A percentile compares a stretch with the other conserved stretches of the same genome.
These are phyloP conservation scores for Dendronephthya gigantea DNA, from an alignment of 64 coral and sea anemone species.

Conservation along the genomic window DNA sequence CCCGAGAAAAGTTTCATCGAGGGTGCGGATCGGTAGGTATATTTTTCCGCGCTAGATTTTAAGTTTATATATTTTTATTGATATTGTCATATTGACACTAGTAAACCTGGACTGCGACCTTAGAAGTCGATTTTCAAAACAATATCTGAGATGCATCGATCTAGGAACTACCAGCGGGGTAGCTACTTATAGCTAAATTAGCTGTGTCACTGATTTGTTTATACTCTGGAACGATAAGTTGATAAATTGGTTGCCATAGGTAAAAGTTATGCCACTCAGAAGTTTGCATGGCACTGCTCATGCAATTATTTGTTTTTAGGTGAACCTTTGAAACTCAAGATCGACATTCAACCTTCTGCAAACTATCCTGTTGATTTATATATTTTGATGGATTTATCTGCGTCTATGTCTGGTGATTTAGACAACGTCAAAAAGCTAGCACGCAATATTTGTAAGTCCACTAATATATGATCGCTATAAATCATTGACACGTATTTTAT, in stretches of 20 bases:
- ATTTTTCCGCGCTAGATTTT: neutral
- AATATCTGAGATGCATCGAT: no score
- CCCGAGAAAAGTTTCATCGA: neutral
- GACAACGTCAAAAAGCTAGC: slow-evolving; percentile 48
- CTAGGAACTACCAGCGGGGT: no score
- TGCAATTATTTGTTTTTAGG: slow-evolving; percentile 17
- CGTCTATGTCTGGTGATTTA: slow-evolving; percentile 77
- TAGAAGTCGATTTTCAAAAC: no score
- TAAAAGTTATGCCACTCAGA: neutral
- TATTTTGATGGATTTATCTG: slow-evolving; percentile 94
- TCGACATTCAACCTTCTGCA: slow-evolving; percentile 68
- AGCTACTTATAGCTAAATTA: no score
- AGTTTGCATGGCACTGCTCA: neutral
- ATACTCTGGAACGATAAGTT: no score
- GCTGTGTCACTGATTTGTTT: no score
- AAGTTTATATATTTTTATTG: no score
- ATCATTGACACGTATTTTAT: neutral
- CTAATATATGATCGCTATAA: neutral
- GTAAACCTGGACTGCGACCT: no score
- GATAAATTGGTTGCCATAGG: neutral
- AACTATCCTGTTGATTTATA: slow-evolving; percentile 98
- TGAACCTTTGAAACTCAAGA: slow-evolving; percentile 17
- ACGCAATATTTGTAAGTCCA: slow-evolving; percentile 55
- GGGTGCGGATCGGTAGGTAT: neutral
- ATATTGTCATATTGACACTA: no score